phyloP scores from a whole-genome alignment of 2,797 vertebrate species.

The Parambassis ranga region DNA sequence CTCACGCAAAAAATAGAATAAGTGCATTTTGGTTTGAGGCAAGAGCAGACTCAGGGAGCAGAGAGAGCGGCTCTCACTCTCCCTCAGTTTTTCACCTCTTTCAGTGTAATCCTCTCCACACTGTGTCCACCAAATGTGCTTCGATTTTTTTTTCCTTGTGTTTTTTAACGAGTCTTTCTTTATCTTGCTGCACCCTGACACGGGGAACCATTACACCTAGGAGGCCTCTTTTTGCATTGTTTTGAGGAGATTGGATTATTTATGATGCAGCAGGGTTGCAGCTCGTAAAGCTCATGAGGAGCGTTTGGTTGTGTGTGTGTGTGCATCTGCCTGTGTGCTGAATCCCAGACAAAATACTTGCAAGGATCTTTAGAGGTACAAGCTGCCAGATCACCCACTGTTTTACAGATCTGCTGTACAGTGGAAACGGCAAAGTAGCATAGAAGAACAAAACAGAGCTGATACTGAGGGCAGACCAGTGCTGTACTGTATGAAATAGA shows the following conservation, averaged over 20 bases:
- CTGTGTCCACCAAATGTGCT: slow-evolving; percentile 26
- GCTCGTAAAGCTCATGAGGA: slow-evolving; percentile 70
- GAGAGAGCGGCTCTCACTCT: slow-evolving; percentile 3
- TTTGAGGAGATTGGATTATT: slow-evolving; percentile 66
- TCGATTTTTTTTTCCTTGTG: slow-evolving; percentile 24
- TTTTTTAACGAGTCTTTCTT: slow-evolving; percentile 31
- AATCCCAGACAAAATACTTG: slow-evolving; percentile 46
- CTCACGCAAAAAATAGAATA: slow-evolving; percentile 60
- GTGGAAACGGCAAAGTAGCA: slow-evolving; percentile 34
- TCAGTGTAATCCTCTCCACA: slow-evolving; percentile 26
- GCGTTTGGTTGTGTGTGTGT: slow-evolving; percentile 17
- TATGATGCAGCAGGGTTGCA: slow-evolving; percentile 62
- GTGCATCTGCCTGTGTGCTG: slow-evolving; percentile 19
- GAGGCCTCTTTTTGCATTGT: slow-evolving; percentile 53
- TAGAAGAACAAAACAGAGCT: slow-evolving; percentile 32
- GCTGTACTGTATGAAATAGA: slow-evolving; percentile 11
- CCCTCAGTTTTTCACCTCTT: slow-evolving; percentile 26
- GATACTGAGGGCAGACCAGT: slow-evolving; percentile 14
- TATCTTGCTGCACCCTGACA: slow-evolving; percentile 33
- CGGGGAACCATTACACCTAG: slow-evolving; percentile 30
- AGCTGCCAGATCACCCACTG: slow-evolving; percentile 51
- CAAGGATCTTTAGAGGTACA: slow-evolving; percentile 42
- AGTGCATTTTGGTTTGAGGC: slow-evolving; percentile 60
- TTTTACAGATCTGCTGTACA: slow-evolving; percentile 53
- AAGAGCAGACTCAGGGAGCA: slow-evolving; percentile 29